phyloP scores from a whole-genome alignment of 2,888 invertebrate species.

The Aplocera efformata region DNA sequence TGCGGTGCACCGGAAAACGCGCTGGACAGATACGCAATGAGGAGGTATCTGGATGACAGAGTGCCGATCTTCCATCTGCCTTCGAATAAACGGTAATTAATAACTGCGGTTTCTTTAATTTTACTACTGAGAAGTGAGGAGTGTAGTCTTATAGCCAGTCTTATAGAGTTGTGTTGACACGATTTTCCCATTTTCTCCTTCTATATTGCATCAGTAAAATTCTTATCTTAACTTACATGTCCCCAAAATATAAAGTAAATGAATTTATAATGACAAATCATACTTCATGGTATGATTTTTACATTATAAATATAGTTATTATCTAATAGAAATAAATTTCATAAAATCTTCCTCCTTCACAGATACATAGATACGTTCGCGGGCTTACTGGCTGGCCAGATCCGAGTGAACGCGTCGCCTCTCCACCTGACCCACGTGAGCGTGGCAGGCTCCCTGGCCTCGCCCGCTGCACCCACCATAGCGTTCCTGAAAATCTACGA shows the following conservation, averaged over 20 bases:
- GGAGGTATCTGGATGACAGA: conserved; percentile 88
- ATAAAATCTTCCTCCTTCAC: conserved; percentile 28
- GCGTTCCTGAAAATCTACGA: conserved; percentile 94
- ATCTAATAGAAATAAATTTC: too few species aligned
- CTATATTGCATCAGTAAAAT: too few species aligned
- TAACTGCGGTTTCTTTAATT: too few species aligned
- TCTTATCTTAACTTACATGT: too few species aligned
- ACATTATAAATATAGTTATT: too few species aligned
- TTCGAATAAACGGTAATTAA: conserved; percentile 66
- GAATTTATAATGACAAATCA: too few species aligned
- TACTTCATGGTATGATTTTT: too few species aligned
- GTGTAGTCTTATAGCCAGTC: too few species aligned
- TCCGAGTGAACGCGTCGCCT: conserved; percentile 92
- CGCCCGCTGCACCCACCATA: conserved; percentile 83
- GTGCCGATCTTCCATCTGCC: conserved; percentile 70
- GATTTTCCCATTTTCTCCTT: too few species aligned
- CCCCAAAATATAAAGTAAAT: too few species aligned
- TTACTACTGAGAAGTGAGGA: too few species aligned
- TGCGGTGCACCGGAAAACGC: conserved; percentile 92
- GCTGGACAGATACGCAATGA: conserved; percentile 95
- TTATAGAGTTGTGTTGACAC: too few species aligned
- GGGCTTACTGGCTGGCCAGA: conserved; percentile 92
- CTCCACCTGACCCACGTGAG: conserved; percentile 92
- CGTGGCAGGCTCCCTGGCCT: conserved; percentile 91
- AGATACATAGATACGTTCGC: conserved; percentile 97